Percentiles rank a stretch among this genome's conserved stretches.
Conservation (phyloP, 37 sponge, comb jelly and placozoan genomes). For the Tethya wilhelma region DNA sequence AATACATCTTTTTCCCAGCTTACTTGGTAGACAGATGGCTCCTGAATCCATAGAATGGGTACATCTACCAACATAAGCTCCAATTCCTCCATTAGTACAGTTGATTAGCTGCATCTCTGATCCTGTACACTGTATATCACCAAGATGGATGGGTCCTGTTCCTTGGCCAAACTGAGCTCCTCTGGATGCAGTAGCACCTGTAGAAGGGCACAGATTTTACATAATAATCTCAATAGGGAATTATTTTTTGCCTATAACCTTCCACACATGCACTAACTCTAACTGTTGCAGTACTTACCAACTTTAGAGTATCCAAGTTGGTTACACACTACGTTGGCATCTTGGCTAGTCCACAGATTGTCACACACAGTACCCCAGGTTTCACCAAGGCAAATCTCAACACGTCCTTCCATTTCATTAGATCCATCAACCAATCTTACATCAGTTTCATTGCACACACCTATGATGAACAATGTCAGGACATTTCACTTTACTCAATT, state of each 20-base stretch:
- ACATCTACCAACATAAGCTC: not conserved
- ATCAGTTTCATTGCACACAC: conserved; percentile 12
- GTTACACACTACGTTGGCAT: conserved; percentile 38
- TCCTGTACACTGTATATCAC: conserved; percentile 22
- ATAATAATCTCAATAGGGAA: too few species aligned
- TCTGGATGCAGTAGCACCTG: not conserved
- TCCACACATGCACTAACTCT: too few species aligned
- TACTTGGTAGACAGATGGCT: conserved; percentile 7
- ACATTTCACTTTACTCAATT: too few species aligned
- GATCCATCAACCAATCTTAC: conserved; percentile 26
- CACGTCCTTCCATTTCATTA: conserved; percentile 21
- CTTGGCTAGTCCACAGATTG: conserved; percentile 30
- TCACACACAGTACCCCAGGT: conserved; percentile 59
- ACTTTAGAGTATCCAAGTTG: conserved; percentile 30
- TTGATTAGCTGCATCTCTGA: not conserved
- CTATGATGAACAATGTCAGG: not conserved
- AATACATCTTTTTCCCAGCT: too few species aligned
- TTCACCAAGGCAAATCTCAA: conserved; percentile 31
- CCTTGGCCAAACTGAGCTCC: conserved; percentile 7
- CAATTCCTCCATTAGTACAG: not conserved
- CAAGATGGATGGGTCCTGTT: conserved; percentile 19
- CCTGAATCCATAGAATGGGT: conserved; percentile 28
- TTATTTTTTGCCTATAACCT: too few species aligned
- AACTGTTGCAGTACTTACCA: not conserved
- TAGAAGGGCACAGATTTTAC: too few species aligned